These are phyloP conservation scores for Megaleporinus macrocephalus DNA, from an alignment of 2,113 vertebrate genomes.

Conservation along the genomic window DNA sequence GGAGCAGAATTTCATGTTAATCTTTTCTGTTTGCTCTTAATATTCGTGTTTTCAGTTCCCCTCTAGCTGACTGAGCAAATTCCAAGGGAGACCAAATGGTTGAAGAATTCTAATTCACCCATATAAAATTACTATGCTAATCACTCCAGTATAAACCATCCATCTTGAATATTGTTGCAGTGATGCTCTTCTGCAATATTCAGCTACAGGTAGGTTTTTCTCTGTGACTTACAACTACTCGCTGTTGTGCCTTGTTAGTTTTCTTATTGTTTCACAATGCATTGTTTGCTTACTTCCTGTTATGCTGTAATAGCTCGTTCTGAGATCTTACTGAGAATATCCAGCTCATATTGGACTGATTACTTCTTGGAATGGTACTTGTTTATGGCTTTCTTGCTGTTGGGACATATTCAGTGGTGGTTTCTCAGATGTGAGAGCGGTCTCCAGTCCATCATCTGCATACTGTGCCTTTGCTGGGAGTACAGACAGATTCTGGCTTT, in stretches of 20 bases:
- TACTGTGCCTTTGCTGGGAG: background rate
- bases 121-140: conserved; percentile 28
- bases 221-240: background rate
- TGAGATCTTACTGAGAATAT: conserved; percentile 24
- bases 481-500: background rate
- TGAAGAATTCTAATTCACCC: conserved; percentile 32
- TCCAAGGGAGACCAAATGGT: conserved; percentile 4
- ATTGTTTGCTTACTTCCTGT: conserved; percentile 7
- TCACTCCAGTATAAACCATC: background rate
- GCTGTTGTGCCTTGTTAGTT: background rate
- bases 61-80: conserved; percentile 25
- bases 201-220: conserved; percentile 8
- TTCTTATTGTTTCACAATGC: conserved; percentile 11
- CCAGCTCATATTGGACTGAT: conserved; percentile 23
- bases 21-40: conserved; percentile 47
- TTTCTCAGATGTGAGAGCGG: background rate
- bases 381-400: background rate
- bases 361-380: conserved; percentile 32
- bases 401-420: conserved; percentile 26
- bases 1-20: conserved; percentile 44
- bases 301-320: conserved; percentile 2
- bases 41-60: conserved; percentile 47
- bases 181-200: background rate
- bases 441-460: background rate
- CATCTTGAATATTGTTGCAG: conserved; percentile 17